Percentiles rank a stretch among this genome's conserved stretches.
phyloP scores from a whole-genome alignment of 2,797 vertebrate genomes.

The Darevskia nairensis region DNA sequence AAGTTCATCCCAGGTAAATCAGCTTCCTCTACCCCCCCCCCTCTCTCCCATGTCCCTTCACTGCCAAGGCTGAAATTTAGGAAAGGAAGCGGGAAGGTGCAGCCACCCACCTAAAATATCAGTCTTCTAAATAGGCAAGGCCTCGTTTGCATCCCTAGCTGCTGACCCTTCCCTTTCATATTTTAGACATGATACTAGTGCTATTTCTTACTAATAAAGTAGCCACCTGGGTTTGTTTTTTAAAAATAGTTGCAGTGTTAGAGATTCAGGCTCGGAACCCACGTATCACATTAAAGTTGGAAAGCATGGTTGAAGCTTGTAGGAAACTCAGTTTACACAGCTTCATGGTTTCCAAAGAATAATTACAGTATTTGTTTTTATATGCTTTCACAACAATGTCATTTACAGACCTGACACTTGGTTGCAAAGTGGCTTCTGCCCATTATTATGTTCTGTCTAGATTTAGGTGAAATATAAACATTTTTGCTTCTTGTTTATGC shows the following conservation, averaged over 20 bases:
- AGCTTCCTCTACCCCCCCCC: background rate
- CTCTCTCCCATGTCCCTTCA: background rate
- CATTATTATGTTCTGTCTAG: background rate
- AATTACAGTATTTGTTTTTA: background rate
- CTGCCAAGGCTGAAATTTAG: background rate
- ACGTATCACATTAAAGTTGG: background rate
- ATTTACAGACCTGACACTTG: background rate
- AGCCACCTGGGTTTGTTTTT: background rate
- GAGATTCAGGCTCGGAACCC: background rate
- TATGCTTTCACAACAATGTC: background rate
- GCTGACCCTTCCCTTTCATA: background rate
- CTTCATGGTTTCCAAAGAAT: background rate
- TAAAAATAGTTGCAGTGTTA: background rate
- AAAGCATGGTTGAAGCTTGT: background rate
- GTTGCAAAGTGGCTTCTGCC: background rate
- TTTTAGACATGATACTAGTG: background rate
- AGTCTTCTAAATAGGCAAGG: background rate
- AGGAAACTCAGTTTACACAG: background rate
- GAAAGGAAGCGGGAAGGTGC: background rate
- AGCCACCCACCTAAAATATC: too few species aligned
- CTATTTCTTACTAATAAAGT: background rate
- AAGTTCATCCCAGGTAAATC: slow-evolving; percentile 88
- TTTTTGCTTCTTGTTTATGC: background rate
- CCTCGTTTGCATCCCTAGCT: background rate
- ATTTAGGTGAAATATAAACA: background rate